Base-by-base conservation (phyloP, 2,888 invertebrate genomes). In the Campoplex capitator region DNA sequence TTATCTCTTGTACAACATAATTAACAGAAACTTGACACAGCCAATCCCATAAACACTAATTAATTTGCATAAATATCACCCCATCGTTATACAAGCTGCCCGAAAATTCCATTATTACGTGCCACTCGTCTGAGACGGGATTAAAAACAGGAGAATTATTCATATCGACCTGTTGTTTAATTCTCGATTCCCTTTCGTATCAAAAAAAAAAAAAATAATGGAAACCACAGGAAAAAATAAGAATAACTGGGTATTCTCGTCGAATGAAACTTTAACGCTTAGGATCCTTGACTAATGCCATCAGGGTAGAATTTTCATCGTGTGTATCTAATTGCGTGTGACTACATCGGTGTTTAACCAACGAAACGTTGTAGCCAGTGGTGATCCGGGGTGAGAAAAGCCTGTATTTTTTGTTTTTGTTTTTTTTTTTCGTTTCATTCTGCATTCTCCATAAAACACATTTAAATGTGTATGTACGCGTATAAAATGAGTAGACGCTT, bases 311-410 rank as follows among this genome's bases (percentile, higher is more conserved):
- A 89, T 90, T 70, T 84, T 85, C 87, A 81, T 80, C 86, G 23
- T 28, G 23, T 28, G 51, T 67, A 87, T 80, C 91, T 89, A 90
- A 91, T 91, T 90, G 86, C 85, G 79, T 82, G 84, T 85, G 76
- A 86, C 88, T 88, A 35, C 65, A 65, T 87, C 62, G 51, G 28
- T 56, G 45, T 23, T 73, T 62, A 70, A 84, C 79, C 54, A 84
- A 70, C 62, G 51, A 76, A 81, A 62, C 62, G 58, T 56, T 67
- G 80, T 68, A 67, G 35, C 58, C 58, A 13, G 38, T 38, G 16
- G 23, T 48, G 38, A 62, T 58, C 42, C 11, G 45, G 9, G 48
- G 35, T 38, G 58, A 28, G 11, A 28, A 32, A 35, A 77, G 51
- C 18, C 3, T 51, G 38, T 18, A 32, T 68, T 42, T 42, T 35